Percentiles rank a stretch among this genome's conserved stretches.
Evolutionary conservation across 2,797 vertebrate genomes (phyloP).

Genomic region (Acanthurus leucopareius): DNA sequence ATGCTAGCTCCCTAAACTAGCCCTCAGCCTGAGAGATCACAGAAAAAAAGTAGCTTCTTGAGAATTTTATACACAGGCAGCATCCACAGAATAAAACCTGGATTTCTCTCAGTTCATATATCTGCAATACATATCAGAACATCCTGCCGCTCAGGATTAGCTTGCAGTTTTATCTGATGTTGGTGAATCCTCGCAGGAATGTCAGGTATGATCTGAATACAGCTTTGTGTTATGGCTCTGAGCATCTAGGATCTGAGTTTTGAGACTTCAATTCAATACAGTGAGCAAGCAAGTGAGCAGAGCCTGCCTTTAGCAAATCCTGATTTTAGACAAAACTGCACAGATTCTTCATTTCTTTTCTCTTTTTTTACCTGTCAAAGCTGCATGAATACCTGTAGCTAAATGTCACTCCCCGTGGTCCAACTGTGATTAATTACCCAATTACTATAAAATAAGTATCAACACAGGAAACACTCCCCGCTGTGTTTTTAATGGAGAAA

Average conservation of each 20-base stretch:
- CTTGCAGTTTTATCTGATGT: slow-evolving; percentile 50
- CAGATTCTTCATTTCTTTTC: neutral
- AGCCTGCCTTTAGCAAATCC: slow-evolving; percentile 9
- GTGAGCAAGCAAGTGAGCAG: neutral
- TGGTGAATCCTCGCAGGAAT: slow-evolving; percentile 57
- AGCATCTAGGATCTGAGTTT: neutral
- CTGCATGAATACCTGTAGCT: slow-evolving; percentile 41
- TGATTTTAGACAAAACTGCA: slow-evolving; percentile 4
- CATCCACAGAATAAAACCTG: slow-evolving; percentile 27
- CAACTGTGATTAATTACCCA: slow-evolving; percentile 56
- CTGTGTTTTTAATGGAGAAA: slow-evolving; percentile 60
- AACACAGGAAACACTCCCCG: slow-evolving; percentile 56
- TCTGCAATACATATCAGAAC: slow-evolving; percentile 42
- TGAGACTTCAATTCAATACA: neutral
- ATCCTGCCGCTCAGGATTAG: slow-evolving; percentile 36
- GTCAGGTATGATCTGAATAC: slow-evolving; percentile 47
- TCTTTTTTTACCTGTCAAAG: slow-evolving; percentile 14
- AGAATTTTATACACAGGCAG: neutral
- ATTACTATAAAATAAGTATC: slow-evolving; percentile 47
- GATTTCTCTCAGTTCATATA: slow-evolving; percentile 26
- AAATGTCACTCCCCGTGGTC: slow-evolving; percentile 43
- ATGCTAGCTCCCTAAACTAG: no score
- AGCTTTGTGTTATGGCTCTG: slow-evolving; percentile 14
- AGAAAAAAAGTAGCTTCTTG: neutral
- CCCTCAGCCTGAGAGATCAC: neutral